Evolutionary conservation across 2,113 vertebrate genomes (phyloP).

Genomic region (Hippocampus mohnikei): DNA sequence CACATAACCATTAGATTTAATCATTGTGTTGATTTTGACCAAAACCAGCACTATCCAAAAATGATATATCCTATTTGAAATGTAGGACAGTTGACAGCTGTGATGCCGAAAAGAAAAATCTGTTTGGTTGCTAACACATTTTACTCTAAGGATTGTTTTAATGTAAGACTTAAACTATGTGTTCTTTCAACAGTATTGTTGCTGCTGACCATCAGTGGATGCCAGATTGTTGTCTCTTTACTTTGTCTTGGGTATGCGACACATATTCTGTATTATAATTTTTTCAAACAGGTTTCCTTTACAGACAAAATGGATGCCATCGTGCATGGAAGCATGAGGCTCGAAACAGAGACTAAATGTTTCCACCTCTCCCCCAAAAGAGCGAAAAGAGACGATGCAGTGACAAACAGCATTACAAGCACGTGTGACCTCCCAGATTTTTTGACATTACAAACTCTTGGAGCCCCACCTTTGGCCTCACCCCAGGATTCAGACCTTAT

Average conservation of each 20-base stretch:
- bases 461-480: background rate
- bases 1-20: too few relatives aligned
- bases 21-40: too few relatives aligned
- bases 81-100: too few relatives aligned
- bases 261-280: conserved; percentile 9
- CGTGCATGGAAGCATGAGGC: conserved; percentile 5
- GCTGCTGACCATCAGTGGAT: background rate
- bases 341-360: conserved; percentile 18
- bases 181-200: background rate
- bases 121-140: too few relatives aligned
- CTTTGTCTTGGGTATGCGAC: background rate
- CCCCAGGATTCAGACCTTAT: background rate
- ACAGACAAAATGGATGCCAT: conserved; percentile 43
- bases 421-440: conserved; percentile 21
- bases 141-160: background rate
- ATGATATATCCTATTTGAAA: too few relatives aligned
- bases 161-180: background rate
- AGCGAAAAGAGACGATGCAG: conserved; percentile 26
- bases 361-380: conserved; percentile 40
- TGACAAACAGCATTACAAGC: conserved; percentile 13
- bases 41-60: too few relatives aligned
- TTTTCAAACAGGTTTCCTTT: conserved; percentile 26
- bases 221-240: background rate
- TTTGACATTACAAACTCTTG: conserved; percentile 10
- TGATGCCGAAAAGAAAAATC: too few relatives aligned